Evolutionary conservation across 2,113 vertebrate species (phyloP).

Genomic region (Chiloscyllium plagiosum): DNA sequence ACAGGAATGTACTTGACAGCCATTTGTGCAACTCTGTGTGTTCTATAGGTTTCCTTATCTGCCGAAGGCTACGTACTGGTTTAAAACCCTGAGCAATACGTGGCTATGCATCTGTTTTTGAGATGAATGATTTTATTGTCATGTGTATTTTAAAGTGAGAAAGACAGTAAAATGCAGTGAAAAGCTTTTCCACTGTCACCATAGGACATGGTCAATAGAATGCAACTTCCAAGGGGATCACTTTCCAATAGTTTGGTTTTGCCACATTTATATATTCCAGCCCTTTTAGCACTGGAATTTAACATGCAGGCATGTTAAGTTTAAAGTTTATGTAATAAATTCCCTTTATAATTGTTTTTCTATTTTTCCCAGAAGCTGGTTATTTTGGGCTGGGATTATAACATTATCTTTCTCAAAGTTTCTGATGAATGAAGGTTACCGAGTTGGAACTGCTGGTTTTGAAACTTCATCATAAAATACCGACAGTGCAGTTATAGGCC

Average conservation of each 20-base stretch:
- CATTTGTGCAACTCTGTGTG: background rate
- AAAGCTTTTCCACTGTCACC: no score
- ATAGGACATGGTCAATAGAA: conserved; percentile 42
- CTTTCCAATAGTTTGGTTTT: conserved; percentile 34
- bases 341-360: conserved; percentile 47
- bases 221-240: background rate
- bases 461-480: background rate
- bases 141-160: no score
- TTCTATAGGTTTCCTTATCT: background rate
- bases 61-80: background rate
- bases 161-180: no score
- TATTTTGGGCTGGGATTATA: conserved; percentile 52
- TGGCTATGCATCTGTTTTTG: conserved; percentile 51
- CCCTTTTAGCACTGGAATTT: conserved; percentile 53
- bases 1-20: conserved; percentile 1
- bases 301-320: conserved; percentile 82
- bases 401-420: background rate
- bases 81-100: conserved; percentile 53
- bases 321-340: conserved; percentile 45
- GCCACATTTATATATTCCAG: conserved; percentile 33
- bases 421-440: conserved; percentile 36
- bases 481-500: no score
- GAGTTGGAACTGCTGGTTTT: background rate
- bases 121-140: no score
- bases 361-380: conserved; percentile 53